These are phyloP conservation scores for Leptinotarsa peninsularis DNA, from an alignment of 2,888 invertebrate genomes.

Conservation along the genomic window DNA sequence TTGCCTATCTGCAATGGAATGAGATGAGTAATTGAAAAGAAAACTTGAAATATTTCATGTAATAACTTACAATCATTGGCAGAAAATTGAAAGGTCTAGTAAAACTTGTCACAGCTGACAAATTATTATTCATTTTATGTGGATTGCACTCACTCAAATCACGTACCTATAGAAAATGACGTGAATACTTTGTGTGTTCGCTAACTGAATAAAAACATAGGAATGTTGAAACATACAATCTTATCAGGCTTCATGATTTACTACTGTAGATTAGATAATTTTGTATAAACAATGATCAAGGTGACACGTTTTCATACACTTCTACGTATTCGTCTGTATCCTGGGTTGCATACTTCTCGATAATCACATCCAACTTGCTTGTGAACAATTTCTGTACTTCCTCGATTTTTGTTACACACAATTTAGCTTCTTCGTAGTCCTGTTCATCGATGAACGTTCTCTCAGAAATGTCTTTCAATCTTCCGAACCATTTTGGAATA, in stretches of 20 bases:
- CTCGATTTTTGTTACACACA: neutral
- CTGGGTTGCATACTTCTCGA: slow-evolving; percentile 4
- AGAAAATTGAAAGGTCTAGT: neutral
- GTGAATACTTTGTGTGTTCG: neutral
- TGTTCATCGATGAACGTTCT: neutral
- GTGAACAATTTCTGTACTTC: neutral
- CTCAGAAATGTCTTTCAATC: neutral
- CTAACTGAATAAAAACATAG: neutral
- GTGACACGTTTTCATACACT: neutral
- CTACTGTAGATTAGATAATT: neutral
- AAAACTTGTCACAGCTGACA: neutral
- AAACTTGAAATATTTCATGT: neutral
- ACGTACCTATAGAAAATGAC: neutral
- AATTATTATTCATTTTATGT: neutral
- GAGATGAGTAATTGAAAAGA: neutral
- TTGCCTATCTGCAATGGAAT: neutral
- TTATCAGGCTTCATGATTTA: slow-evolving; percentile 2
- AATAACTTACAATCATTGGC: neutral
- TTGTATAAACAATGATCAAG: slow-evolving; percentile 2
- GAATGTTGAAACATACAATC: slow-evolving; percentile 20
- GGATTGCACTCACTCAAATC: neutral
- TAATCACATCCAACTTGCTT: neutral
- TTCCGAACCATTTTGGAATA: neutral
- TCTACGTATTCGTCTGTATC: neutral
- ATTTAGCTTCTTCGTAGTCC: neutral